Base-by-base conservation (phyloP, 2,888 invertebrate genomes). In the Nomada hirtipes region DNA sequence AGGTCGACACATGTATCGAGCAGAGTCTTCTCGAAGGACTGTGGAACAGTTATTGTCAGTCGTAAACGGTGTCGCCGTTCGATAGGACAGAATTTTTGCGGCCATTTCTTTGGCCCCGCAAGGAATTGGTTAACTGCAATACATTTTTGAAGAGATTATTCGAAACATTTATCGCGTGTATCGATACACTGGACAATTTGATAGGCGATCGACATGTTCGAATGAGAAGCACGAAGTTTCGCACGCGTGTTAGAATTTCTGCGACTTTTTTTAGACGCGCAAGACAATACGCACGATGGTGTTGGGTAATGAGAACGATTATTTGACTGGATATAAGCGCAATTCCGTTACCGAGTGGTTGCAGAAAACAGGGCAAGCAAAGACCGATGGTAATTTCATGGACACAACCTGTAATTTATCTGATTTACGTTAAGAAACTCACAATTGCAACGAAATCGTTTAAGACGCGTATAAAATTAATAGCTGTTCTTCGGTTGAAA, bases 321-420 rank as follows among this genome's bases (percentile, higher is more conserved):
- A 89, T 42, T 70, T 90, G 18, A 84, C 59, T 60, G 80, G 76
- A 47, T 85, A 84, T 67, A 87, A 84, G 71, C 84, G 82, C n/a
- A 85, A 87, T 61, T 89, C 86, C 29, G 82, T 91, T n/a, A 89
- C 86, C 52, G 90, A 92, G 68, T 91, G 91, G 91, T 85, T 92
- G 59, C 74, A 86, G 70, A 92, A 89, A 70, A 88, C 84, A 4
- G 89, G 87, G 36, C 89, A 91, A 60, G 72, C 73, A 26, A 83
- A 84, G 63, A 67, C 76, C 18, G 70, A 84, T 73, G 91, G 91
- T 91, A 91, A 90, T 84, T 82, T 60, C 55, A n/a, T 2, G n/a
- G 9, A 61, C 52, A 36, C 4, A 55, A 44, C 44, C 15, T 36
- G 15, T 15, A 42, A n/a, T 13, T 52, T 60, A 9, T 26, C 13